Evolutionary conservation across 2,888 invertebrate genomes (phyloP).

Genomic region (Cerastoderma edule): DNA sequence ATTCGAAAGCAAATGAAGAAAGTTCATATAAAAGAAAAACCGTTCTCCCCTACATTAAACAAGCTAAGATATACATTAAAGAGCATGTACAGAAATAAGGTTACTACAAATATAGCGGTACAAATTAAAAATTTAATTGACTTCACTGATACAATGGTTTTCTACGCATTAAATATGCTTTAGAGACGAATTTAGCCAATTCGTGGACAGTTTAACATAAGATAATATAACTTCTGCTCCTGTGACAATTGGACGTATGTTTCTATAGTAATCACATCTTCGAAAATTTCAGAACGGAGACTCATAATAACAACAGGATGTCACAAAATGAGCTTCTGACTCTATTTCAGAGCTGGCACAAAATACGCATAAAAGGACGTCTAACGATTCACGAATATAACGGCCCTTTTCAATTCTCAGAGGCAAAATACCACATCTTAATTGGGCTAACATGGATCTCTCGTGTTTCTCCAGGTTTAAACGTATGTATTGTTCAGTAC

Average conservation of each 20-base stretch:
- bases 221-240: not conserved
- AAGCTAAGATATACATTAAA: too few species aligned
- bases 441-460: slow-evolving; percentile 19
- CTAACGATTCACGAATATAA: slow-evolving; percentile 20
- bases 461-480: slow-evolving; percentile 21
- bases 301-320: not conserved
- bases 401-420: slow-evolving; percentile 31
- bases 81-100: too few species aligned
- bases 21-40: too few species aligned
- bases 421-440: slow-evolving; percentile 31
- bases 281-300: not conserved
- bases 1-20: too few species aligned
- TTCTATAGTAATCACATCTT: not conserved
- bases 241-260: not conserved
- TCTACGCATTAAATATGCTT: too few species aligned
- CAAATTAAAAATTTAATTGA: too few species aligned
- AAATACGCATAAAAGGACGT: slow-evolving; percentile 20
- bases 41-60: too few species aligned
- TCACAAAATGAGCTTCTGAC: slow-evolving; percentile 23
- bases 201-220: not conserved
- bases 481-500: not conserved
- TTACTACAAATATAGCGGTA: too few species aligned
- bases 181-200: too few species aligned
- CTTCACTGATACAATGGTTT: too few species aligned
- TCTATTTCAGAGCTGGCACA: slow-evolving; percentile 17